These are phyloP conservation scores for Catostylus mosaicus DNA, from an alignment of 30 jellyfish, hydroid and myxozoan genomes.

Conservation along the genomic window DNA sequence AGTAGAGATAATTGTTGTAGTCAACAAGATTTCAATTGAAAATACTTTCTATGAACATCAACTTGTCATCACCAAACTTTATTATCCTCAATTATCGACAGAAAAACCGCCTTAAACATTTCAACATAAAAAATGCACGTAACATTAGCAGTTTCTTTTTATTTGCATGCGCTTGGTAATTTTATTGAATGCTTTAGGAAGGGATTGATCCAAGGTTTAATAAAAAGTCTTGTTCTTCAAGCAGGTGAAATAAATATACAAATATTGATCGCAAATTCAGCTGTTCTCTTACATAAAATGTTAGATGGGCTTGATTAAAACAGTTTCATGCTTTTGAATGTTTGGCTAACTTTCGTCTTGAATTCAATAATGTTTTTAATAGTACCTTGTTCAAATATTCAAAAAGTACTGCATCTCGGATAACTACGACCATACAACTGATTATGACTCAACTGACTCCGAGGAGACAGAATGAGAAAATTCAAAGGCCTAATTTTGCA, in stretches of 20 bases:
- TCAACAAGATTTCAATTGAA: too few relatives aligned
- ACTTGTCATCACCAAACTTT: too few relatives aligned
- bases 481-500: too few relatives aligned
- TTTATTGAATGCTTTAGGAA: not conserved
- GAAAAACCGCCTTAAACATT: not conserved
- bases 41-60: too few relatives aligned
- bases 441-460: too few relatives aligned
- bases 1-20: too few relatives aligned
- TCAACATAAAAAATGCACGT: not conserved
- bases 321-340: constrained; percentile 1
- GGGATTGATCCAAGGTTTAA: not conserved
- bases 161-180: not conserved
- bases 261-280: constrained; percentile 2
- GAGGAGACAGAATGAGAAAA: too few relatives aligned
- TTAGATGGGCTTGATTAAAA: constrained; percentile 1
- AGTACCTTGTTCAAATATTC: not conserved
- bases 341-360: not conserved
- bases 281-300: constrained; percentile 5
- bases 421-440: too few relatives aligned
- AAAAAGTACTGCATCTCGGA: not conserved
- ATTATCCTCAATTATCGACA: not conserved
- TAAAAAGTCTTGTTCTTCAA: not conserved
- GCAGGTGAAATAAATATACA: constrained; percentile 5
- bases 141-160: not conserved
- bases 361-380: not conserved